Evolutionary conservation across 1,140 invertebrate genomes (phyloP), one percentile per base, ranked within the genome.

Genomic region (Homalodisca vitripennis): DNA sequence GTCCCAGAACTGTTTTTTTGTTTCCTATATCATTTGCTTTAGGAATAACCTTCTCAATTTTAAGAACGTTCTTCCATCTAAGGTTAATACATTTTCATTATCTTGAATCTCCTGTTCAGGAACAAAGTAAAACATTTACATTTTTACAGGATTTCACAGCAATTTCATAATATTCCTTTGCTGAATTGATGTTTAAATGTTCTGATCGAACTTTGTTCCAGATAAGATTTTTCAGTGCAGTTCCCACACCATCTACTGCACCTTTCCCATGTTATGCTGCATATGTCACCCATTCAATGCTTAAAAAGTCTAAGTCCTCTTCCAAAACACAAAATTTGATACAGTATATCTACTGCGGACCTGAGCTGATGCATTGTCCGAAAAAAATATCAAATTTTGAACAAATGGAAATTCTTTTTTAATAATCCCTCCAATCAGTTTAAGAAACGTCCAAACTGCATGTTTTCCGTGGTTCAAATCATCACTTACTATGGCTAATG

Each of bases 21-120:
- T n/a, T n/a, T n/a, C n/a, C n/a, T n/a, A n/a, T n/a, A n/a, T n/a
- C n/a, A n/a, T n/a, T n/a, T n/a, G n/a, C n/a, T n/a, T n/a, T n/a
- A n/a, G n/a, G n/a, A n/a, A n/a, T n/a, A n/a, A n/a, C n/a, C n/a
- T n/a, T n/a, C n/a, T n/a, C n/a, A n/a, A n/a, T n/a, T n/a, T n/a
- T n/a, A n/a, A n/a, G n/a, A n/a, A n/a, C n/a, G n/a, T n/a, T n/a
- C n/a, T n/a, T n/a, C n/a, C n/a, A n/a, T n/a, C n/a, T n/a, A n/a
- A n/a, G n/a, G n/a, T n/a, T n/a, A n/a, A n/a, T n/a, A 55, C 51
- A 55, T 55, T 6, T 55, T 55, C 51, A 55, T 55, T 55, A 12
- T 55, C 10, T 12, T 10, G 22, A 12, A 55, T 55, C 22, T 55
- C 51, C 22, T 55, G 10, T 55, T 55, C 22, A 55, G 51, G 22